phyloP scores from a whole-genome alignment of 2,113 vertebrate species.

The Narcine bancroftii region DNA sequence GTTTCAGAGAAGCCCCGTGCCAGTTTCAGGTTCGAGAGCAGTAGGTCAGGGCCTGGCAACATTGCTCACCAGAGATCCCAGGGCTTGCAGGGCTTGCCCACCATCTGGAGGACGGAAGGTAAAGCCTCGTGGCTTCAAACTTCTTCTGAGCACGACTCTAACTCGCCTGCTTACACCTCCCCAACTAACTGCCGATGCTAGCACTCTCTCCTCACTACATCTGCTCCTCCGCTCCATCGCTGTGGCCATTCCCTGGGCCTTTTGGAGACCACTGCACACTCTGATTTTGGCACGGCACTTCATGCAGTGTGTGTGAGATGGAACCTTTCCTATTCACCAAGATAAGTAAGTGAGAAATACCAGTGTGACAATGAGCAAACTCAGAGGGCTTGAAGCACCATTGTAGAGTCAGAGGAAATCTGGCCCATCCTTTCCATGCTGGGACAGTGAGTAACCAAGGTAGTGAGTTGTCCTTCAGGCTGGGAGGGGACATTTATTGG shows the following conservation, averaged over 20 bases:
- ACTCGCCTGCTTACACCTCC: constrained; percentile 42
- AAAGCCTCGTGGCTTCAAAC: constrained; percentile 51
- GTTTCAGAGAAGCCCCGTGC: constrained; percentile 73
- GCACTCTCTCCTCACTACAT: constrained; percentile 43
- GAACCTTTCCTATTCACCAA: not conserved
- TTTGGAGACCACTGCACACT: not conserved
- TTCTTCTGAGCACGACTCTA: constrained; percentile 42
- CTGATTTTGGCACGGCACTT: not conserved
- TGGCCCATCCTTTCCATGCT: not conserved
- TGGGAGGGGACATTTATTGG: not conserved
- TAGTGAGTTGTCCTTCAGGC: not conserved
- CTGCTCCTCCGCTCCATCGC: not conserved
- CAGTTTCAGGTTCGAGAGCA: constrained; percentile 28
- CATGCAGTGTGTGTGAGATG: not conserved
- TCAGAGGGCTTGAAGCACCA: too few relatives aligned
- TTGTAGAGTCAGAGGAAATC: not conserved
- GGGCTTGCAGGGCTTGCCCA: constrained; percentile 54
- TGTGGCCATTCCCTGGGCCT: not conserved
- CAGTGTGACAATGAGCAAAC: not conserved
- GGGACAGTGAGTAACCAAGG: not conserved
- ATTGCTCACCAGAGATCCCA: constrained; percentile 45
- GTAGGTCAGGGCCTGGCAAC: not conserved
- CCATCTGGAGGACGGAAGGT: constrained; percentile 66
- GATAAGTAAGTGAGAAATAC: not conserved
- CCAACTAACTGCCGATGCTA: constrained; percentile 23